Evolutionary conservation across 1,140 invertebrate species (phyloP).

Genomic region (Drosophila prosaltans): DNA sequence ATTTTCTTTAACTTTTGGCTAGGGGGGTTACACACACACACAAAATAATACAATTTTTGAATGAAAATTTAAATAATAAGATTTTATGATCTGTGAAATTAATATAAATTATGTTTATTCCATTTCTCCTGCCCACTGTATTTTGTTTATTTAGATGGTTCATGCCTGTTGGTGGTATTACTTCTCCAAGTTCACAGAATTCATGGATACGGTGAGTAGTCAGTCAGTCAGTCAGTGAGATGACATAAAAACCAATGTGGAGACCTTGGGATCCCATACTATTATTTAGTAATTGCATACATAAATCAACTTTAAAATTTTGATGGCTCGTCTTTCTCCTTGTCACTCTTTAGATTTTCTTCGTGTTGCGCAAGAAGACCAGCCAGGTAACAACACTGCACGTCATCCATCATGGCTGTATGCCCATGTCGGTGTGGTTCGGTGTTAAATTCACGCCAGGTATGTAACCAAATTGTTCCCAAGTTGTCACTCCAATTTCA

Average conservation of each 20-base stretch:
- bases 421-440: slow-evolving; percentile 98
- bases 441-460: slow-evolving; percentile 97
- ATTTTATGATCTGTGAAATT: slow-evolving; percentile 16
- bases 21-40: not conserved
- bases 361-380: slow-evolving; percentile 96
- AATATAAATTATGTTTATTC: slow-evolving; percentile 28
- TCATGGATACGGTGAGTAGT: slow-evolving; percentile 95
- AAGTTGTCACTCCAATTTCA: not conserved
- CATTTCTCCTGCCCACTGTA: not conserved
- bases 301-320: slow-evolving; percentile 36
- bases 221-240: not conserved
- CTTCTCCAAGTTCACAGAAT: slow-evolving; percentile 97
- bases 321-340: slow-evolving; percentile 22
- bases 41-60: not conserved
- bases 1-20: not conserved
- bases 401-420: slow-evolving; percentile 97
- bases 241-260: not conserved
- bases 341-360: slow-evolving; percentile 90
- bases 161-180: slow-evolving; percentile 98
- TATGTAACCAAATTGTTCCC: slow-evolving; percentile 59
- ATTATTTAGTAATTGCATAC: slow-evolving; percentile 4
- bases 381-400: slow-evolving; percentile 96
- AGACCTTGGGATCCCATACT: slow-evolving; percentile 1
- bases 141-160: slow-evolving; percentile 90
- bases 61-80: slow-evolving; percentile 14